phyloP scores from a whole-genome alignment of 1,140 invertebrate species.

The Philaenus spumarius region DNA sequence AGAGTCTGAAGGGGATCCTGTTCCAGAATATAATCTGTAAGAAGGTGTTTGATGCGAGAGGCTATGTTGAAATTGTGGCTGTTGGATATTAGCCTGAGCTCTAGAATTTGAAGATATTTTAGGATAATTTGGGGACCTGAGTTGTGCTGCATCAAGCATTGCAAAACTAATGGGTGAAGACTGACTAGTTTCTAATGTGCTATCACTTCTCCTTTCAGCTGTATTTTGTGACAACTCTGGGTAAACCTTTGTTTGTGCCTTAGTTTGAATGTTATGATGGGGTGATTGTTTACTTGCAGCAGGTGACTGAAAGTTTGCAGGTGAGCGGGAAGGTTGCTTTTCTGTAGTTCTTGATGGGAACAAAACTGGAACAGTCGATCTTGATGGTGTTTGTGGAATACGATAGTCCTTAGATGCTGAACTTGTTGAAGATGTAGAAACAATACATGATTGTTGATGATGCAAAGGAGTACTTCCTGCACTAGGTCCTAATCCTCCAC shows the following conservation, averaged over 20 bases:
- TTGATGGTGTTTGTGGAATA: slow-evolving; percentile 42
- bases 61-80: slow-evolving; percentile 33
- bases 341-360: slow-evolving; percentile 15
- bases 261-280: slow-evolving; percentile 19
- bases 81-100: slow-evolving; percentile 38
- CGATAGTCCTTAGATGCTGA: slow-evolving; percentile 44
- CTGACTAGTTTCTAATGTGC: slow-evolving; percentile 51
- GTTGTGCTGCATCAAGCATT: slow-evolving; percentile 52
- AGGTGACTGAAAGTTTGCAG: slow-evolving; percentile 44
- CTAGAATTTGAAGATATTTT: slow-evolving; percentile 35
- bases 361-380: slow-evolving; percentile 19
- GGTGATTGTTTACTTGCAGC: slow-evolving; percentile 39
- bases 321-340: slow-evolving; percentile 37
- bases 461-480: not conserved
- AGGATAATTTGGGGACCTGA: slow-evolving; percentile 39
- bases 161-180: slow-evolving; percentile 69
- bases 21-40: not conserved
- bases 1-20: slow-evolving; percentile 13
- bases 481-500: not conserved
- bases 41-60: slow-evolving; percentile 35
- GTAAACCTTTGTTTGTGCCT: slow-evolving; percentile 48
- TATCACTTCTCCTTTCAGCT: slow-evolving; percentile 47
- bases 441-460: not conserved
- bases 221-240: slow-evolving; percentile 46
- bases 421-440: not conserved